phyloP scores from a whole-genome alignment of 2,888 invertebrate genomes.

The Drosophila suboccidentalis region DNA sequence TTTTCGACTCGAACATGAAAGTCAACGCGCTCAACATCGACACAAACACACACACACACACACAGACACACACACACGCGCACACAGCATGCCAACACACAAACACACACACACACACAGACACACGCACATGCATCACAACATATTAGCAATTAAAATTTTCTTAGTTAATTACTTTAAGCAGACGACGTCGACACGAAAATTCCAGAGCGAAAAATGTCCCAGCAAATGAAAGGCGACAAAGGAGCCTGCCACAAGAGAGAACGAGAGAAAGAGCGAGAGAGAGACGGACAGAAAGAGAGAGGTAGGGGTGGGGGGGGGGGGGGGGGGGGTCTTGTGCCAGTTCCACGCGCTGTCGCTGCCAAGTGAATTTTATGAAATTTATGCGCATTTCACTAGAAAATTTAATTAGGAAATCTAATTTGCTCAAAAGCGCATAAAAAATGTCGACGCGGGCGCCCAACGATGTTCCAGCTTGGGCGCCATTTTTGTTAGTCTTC shows the following conservation, averaged over 20 bases:
- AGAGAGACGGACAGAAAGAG: not conserved
- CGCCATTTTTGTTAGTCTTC: conserved; percentile 68
- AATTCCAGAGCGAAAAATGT: conserved; percentile 70
- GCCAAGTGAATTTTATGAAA: conserved; percentile 75
- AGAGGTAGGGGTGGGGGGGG: not conserved
- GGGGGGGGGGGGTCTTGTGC: not conserved
- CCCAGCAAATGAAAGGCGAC: conserved; percentile 75
- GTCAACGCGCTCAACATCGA: conserved; percentile 36
- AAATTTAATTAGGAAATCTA: conserved; percentile 86
- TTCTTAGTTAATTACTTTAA: conserved; percentile 85
- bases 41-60: conserved; percentile 17
- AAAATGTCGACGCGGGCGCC: conserved; percentile 71
- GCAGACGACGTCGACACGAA: conserved; percentile 71
- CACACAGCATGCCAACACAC: conserved; percentile 69
- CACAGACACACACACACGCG: conserved; percentile 38
- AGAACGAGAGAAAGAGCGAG: not conserved
- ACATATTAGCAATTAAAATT: conserved; percentile 86
- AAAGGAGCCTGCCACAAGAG: conserved; percentile 26
- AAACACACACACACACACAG: conserved; percentile 30
- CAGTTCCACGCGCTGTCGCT: conserved; percentile 33
- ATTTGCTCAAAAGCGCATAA: conserved; percentile 86
- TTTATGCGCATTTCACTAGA: conserved; percentile 83
- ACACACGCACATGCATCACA: conserved; percentile 73
- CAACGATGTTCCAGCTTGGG: conserved; percentile 32
- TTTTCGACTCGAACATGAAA: conserved; percentile 51